phyloP scores from a whole-genome alignment of 2,888 invertebrate species.

The Hydroisotoma schaefferi region DNA sequence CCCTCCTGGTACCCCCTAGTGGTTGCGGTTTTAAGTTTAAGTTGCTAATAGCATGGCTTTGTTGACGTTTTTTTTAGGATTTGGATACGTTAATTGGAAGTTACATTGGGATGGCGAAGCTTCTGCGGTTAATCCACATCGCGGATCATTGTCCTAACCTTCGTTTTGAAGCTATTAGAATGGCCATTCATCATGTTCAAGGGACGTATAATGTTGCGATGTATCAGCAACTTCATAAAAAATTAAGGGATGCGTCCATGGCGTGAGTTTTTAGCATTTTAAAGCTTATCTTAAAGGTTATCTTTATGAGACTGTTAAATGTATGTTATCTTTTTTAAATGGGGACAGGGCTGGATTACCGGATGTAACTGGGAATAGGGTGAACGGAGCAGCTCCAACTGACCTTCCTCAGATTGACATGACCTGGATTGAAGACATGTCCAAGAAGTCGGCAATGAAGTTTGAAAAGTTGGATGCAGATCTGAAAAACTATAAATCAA shows the following conservation, averaged over 20 bases:
- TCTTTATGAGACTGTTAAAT: not conserved
- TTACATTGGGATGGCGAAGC: conserved; percentile 84
- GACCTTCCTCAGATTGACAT: conserved; percentile 81
- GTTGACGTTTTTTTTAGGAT: conserved; percentile 58
- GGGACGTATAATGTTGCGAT: conserved; percentile 88
- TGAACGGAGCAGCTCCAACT: conserved; percentile 41
- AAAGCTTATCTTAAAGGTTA: not conserved
- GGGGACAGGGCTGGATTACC: conserved; percentile 36
- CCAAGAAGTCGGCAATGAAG: conserved; percentile 91
- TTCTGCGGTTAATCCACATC: conserved; percentile 86
- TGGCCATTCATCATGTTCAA: conserved; percentile 89
- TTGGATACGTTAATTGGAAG: conserved; percentile 87
- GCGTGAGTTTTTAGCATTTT: conserved; percentile 34
- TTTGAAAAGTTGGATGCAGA: conserved; percentile 94
- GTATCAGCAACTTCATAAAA: conserved; percentile 86
- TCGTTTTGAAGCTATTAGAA: conserved; percentile 84
- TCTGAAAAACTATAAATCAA: conserved; percentile 95
- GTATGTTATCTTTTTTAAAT: not conserved
- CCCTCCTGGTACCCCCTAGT: too few species aligned
- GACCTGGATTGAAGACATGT: conserved; percentile 87
- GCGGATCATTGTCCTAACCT: conserved; percentile 92
- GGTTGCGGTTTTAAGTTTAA: too few species aligned
- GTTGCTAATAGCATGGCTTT: not conserved
- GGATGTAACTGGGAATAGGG: conserved; percentile 47
- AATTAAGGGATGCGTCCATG: conserved; percentile 67